These are phyloP conservation scores for Campylorhamphus procurvoides DNA, from an alignment of 2,113 vertebrate species.

Conservation along the genomic window DNA sequence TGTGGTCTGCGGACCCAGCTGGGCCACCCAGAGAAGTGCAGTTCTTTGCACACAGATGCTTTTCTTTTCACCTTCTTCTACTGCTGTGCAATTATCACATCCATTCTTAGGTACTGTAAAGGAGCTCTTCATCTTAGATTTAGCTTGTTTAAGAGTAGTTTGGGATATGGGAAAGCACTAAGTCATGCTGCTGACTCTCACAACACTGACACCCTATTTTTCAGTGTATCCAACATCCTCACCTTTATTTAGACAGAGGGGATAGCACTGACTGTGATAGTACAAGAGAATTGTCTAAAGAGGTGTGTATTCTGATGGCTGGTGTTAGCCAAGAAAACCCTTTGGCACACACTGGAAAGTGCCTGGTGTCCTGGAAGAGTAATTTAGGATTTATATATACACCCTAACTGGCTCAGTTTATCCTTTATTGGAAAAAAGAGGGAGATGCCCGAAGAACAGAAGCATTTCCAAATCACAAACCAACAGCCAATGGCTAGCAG, in stretches of 20 bases:
- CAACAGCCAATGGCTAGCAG: neutral
- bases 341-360: neutral
- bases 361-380: neutral
- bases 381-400: neutral
- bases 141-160: neutral
- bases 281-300: neutral
- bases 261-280: neutral
- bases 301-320: neutral
- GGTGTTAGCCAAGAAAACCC: neutral
- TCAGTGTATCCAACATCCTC: neutral
- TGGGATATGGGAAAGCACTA: neutral
- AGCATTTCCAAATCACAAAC: neutral
- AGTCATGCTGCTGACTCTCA: neutral
- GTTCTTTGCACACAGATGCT: accelerated
- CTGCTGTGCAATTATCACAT: neutral
- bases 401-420: neutral
- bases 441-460: neutral
- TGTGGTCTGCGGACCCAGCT: neutral
- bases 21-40: neutral
- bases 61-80: neutral
- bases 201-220: neutral
- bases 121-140: neutral
- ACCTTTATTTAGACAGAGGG: neutral
- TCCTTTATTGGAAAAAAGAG: neutral
- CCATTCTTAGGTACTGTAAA: neutral